Evolutionary conservation across 2,888 invertebrate genomes (phyloP), one percentile per base, ranked within the genome.

Genomic region (Beris morrisii): DNA sequence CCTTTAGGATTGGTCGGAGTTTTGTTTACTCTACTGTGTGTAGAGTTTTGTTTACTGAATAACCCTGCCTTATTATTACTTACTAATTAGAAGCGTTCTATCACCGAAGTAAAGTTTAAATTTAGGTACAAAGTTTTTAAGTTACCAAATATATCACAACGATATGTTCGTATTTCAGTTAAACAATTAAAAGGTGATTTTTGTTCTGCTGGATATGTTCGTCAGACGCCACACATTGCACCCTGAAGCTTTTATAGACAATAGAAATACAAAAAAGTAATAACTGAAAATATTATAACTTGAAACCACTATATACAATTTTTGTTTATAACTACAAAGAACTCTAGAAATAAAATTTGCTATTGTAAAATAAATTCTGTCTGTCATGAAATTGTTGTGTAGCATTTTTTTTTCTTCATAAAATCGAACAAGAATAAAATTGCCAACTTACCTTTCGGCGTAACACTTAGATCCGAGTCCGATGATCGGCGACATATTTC

Each of bases 381-480:
- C 38, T 38, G 22, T 38, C 22, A 64, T 45, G 30, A 30, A 32
- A 61, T 53, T 53, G 13, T 30, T 53, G 12, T 48, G 15, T 48
- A 48, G 48, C 6, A 30, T 53, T 53, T 15, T 13, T 52, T 2
- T 28, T 28, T 15, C 3, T 28, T 54, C 32, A 38, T 38, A 11
- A 44, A 45, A 64, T 12, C 13, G 15, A 63, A 63, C 22, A 4
- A 44, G 9, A 46, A 5, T 45, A 59, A 45, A 46, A n/a, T 13
- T 30, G 30, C 12, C 15, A n/a, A 74, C 77, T 81, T 82, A 95
- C 96, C 95, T 90, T 94, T 95, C 4, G 95, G 94, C 11, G 95
- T 93, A 57, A 94, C 88, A 82, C 92, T 95, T 72, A 95, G 83
- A 82, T 97, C 97, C 0, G 96, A 95, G 80, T 96, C 97, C 3